phyloP scores from a whole-genome alignment of 2,797 vertebrate species.

The Trematomus bernacchii region DNA sequence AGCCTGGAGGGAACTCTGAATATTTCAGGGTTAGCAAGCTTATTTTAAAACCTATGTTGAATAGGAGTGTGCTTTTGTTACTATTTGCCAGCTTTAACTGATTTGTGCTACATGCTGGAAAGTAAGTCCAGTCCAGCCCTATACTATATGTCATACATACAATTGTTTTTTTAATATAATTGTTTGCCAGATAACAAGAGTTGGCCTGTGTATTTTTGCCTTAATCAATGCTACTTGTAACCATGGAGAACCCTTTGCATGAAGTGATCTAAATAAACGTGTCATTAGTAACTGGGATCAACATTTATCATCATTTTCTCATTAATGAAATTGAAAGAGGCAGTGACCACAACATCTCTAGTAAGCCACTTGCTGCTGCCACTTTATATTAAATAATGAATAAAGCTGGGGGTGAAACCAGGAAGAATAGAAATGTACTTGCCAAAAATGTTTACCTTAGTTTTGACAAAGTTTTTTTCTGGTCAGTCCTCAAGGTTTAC shows the following conservation, averaged over 20 bases:
- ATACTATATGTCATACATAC: background rate
- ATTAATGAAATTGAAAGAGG: background rate
- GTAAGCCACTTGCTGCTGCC: background rate
- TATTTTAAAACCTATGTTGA: background rate
- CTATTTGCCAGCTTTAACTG: background rate
- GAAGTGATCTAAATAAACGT: slow-evolving; percentile 13
- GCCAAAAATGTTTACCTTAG: background rate
- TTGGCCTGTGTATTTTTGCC: slow-evolving; percentile 28
- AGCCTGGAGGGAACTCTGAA: background rate
- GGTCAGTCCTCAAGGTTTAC: background rate
- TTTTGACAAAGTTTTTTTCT: no score
- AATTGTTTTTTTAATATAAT: no score
- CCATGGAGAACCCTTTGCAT: slow-evolving; percentile 6
- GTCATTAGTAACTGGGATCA: slow-evolving; percentile 4
- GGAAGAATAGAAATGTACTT: slow-evolving; percentile 1
- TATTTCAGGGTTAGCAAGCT: background rate
- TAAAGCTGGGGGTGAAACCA: background rate
- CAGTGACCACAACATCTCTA: background rate
- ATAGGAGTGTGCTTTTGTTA: fast-evolving
- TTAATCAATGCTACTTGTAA: slow-evolving; percentile 13
- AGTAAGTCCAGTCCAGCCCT: background rate
- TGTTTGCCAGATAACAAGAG: background rate
- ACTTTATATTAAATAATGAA: background rate
- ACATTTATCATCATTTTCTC: background rate
- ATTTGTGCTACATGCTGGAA: background rate